Evolutionary conservation across 2,888 invertebrate genomes (phyloP), one percentile per base, ranked within the genome.

Genomic region (Zaprionus lineosus): DNA sequence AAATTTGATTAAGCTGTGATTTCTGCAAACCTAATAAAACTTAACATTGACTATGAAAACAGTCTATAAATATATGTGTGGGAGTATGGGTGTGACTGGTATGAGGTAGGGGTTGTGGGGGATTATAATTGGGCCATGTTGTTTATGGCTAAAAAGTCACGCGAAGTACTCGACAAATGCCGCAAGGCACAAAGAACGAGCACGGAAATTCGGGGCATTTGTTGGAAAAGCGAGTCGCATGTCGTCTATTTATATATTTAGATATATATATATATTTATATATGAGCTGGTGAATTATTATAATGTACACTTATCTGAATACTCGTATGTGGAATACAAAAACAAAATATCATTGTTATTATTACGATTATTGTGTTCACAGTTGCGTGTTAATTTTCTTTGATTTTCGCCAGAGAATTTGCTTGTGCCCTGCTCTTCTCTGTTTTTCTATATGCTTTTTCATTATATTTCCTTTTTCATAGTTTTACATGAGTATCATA

Each of bases 311-410:
- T 34, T 56, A 21, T 19, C 19, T 3, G 19, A 19, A 3, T 47
- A 31, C 12, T 21, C 14, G 7, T 26, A n/a, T 26, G 18, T 9
- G 37, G 19, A 19, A 19, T 3, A 19, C 19, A 19, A 3, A 19
- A 19, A 19, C 3, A 19, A 19, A 19, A 19, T 39, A 21, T 39
- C 11, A 82, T 81, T 78, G 78, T 78, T 81, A 75, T 75, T 77
- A 75, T 81, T 77, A 66, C 70, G 79, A 77, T 82, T 81, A 81
- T 81, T 78, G 78, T 78, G 82, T 78, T 72, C 84, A 83, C 83
- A 77, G 81, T 81, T 81, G 84, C 81, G 81, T 81, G 84, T 83
- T 81, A 81, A 83, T 81, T 83, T 79, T 67, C 70, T 73, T 69
- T 78, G 78, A 74, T 71, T 74, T 65, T 61, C 52, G 64, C 68